Conservation (phyloP, 92 coral and sea anemone species). For the Pocillopora meandrina region DNA sequence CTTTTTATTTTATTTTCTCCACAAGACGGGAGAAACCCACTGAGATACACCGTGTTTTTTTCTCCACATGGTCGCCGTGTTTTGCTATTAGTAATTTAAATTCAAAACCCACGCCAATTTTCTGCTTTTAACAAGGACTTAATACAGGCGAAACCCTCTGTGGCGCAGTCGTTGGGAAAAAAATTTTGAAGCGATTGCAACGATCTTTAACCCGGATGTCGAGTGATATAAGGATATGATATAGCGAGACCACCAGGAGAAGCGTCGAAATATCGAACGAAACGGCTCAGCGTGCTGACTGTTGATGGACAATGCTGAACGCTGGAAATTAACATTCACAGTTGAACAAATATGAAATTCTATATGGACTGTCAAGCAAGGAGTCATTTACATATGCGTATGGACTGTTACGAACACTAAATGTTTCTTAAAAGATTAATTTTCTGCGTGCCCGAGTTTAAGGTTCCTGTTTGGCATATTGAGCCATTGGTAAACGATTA, state of each 20-base stretch:
- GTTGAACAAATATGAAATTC: slow-evolving; percentile 42
- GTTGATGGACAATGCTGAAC: slow-evolving; percentile 37
- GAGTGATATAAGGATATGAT: not conserved
- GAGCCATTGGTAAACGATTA: not conserved
- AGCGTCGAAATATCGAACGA: not conserved
- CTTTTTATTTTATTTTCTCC: slow-evolving; percentile 14
- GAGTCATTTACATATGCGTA: slow-evolving; percentile 34
- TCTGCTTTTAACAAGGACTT: slow-evolving; percentile 7
- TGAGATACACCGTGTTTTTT: slow-evolving; percentile 16
- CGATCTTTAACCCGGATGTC: not conserved
- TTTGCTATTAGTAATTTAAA: slow-evolving; percentile 40
- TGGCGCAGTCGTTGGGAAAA: not conserved
- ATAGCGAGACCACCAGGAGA: too few species aligned
- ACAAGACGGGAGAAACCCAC: slow-evolving; percentile 14
- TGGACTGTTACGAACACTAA: not conserved
- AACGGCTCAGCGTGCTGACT: not conserved
- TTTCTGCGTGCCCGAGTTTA: not conserved
- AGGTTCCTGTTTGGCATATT: not conserved
- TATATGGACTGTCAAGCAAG: slow-evolving; percentile 25
- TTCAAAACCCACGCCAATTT: slow-evolving; percentile 35
- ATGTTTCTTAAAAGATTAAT: slow-evolving; percentile 18
- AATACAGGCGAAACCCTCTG: not conserved
- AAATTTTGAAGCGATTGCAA: not conserved
- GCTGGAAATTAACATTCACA: slow-evolving; percentile 47
- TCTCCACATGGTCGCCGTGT: slow-evolving; percentile 17